Base-by-base conservation (phyloP, 2,113 vertebrate species). In the Scolopax mira region DNA sequence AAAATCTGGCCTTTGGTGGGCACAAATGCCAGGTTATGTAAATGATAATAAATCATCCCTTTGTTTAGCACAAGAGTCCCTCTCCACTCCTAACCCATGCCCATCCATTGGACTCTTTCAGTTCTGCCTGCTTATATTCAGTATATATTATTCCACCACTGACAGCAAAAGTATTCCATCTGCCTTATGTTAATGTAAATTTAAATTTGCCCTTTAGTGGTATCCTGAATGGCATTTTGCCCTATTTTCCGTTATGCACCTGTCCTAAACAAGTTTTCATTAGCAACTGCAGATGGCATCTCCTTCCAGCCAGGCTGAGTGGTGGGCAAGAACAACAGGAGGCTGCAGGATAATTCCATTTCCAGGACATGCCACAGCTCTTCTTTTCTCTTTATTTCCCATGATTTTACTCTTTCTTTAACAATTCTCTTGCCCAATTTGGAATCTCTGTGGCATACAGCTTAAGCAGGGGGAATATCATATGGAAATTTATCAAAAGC, bases 201-300 rank as follows among this genome's bases (percentile, higher is more conserved):
- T 79, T 82, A 90, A 42, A 94, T 94, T 51, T 96, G 84, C 83
- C 95, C 93, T 96, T 89, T 89, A 85, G 94, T 69, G 66, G 54
- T 82, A 79, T 39, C 80, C 85, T 92, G 84, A 73, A 90, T 89
- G 88, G 92, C 92, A 93, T 48, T 75, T 54, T 94, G 88, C 86
- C 88, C 79, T 90, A 85, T 84, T 61, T 90, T 79, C 83, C 64
- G 58, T 75, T 70, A 58, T 75, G 80, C 90, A 93, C 93, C 94
- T 95, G 95, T 93, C 93, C 96, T 85, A 95, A 87, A 73, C 94
- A 92, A 96, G 88, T 95, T 96, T 96, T 92, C 86, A 94, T 95
- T 95, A 96, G 86, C 41, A 80, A 79, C 81, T 97, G 92, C 95
- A 96, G 96, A 96, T 96, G 90, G 94, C 49, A 66, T 85, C 86